phyloP scores from a whole-genome alignment of 2,888 invertebrate species.

The Sarcophaga subvicina region DNA sequence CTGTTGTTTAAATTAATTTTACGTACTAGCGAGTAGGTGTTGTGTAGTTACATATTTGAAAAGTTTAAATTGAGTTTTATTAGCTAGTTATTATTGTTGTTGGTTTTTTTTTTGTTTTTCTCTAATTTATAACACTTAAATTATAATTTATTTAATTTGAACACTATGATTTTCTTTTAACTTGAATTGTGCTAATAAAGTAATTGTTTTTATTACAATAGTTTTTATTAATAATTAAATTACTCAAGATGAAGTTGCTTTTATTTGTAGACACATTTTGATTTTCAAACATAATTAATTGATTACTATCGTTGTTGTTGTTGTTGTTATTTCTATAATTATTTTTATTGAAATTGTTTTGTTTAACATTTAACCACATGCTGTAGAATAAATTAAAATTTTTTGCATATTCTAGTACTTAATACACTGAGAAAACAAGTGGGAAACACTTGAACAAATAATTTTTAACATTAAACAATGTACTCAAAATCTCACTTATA shows the following conservation, averaged over 20 bases:
- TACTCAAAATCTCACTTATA: no score
- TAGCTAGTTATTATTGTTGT: no score
- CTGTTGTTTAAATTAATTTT: not conserved
- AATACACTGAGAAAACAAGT: not conserved
- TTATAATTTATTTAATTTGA: conserved; percentile 37
- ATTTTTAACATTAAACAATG: no score
- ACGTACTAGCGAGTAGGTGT: not conserved
- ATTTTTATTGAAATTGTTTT: conserved; percentile 24
- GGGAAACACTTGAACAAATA: no score
- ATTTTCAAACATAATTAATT: conserved; percentile 57
- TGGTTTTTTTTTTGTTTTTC: not conserved
- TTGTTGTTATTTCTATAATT: conserved; percentile 22
- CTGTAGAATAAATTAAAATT: not conserved
- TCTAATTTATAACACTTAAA: not conserved
- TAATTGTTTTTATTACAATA: not conserved
- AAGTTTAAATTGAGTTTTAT: no score
- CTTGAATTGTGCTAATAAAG: conserved; percentile 34
- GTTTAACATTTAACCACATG: conserved; percentile 24
- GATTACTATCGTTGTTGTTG: conserved; percentile 43
- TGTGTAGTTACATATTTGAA: not conserved
- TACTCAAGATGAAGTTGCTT: not conserved
- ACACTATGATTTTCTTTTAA: conserved; percentile 51
- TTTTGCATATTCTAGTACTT: no score
- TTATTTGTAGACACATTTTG: conserved; percentile 45
- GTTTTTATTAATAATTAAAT: conserved; percentile 25